Base-by-base conservation (phyloP, 2,888 invertebrate species). In the Lagria hirta region DNA sequence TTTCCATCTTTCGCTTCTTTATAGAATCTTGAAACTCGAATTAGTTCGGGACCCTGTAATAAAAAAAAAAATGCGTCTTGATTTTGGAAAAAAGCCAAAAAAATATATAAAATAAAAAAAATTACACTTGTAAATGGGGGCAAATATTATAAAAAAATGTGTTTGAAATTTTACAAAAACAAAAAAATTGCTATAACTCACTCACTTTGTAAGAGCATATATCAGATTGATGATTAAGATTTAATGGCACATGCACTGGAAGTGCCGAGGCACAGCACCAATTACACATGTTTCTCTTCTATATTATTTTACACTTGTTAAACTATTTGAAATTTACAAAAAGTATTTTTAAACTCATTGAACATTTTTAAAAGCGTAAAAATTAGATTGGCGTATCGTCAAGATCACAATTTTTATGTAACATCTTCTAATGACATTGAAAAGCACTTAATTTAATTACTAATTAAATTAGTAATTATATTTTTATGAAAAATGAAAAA, bases 1-100 rank as follows among this genome's bases (percentile, higher is more conserved):
- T 86, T 86, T 41, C 91, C 91, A 61, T 87, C 89, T 74, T 88
- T 89, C 50, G 89, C 84, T 64, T 91, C 90, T 73, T 89, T 89
- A 76, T 86, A 89, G 75, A 92, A 90, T 70, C 89, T 88, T 34
- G 92, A 92, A 48, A 90, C 89, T 61, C 90, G 81, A 64, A 92
- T 86, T 75, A 88, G 80, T 73, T 92, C 91, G 57, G 88, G 84
- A 61, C 91, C 91, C 92, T 93, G 79, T 20, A 80, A 81, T 57
- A 61, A 5, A 4, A 23, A 23, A 18, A 23, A 23, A 4, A 23
- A 4, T n/a, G n/a, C n/a, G n/a, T n/a, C n/a, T n/a, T n/a, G 10
- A 20, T 8, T 12, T 20, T 10, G 8, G 30, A 18, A 4, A 17
- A 30, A 10, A 33, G 13, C 2, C 11, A 29, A 6, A 4, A 3